Conservation (phyloP, 2,888 invertebrate genomes). For the Eristalis intricaria region DNA sequence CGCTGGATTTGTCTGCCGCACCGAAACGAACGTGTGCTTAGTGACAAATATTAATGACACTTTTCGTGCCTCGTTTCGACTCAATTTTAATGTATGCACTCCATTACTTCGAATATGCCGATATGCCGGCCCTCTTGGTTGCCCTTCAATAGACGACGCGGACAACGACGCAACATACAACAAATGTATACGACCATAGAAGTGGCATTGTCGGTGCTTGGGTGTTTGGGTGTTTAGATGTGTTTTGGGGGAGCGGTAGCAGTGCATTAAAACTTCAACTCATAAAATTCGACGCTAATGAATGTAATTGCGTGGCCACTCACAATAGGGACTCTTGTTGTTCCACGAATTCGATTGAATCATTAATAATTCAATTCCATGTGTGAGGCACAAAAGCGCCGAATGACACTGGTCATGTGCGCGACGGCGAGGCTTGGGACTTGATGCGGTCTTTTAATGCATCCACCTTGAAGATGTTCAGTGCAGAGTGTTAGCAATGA, state of each 20-base stretch:
- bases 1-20: slow-evolving; percentile 51
- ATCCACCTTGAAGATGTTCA: slow-evolving; percentile 23
- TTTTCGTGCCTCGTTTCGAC: slow-evolving; percentile 76
- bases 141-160: slow-evolving; percentile 28
- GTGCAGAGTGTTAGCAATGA: slow-evolving; percentile 26
- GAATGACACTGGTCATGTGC: slow-evolving; percentile 54
- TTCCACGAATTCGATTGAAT: slow-evolving; percentile 64
- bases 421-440: neutral
- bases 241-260: neutral
- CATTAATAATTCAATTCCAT: slow-evolving; percentile 68
- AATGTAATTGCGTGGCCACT: slow-evolving; percentile 66
- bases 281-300: slow-evolving; percentile 69
- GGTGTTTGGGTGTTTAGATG: no score
- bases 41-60: slow-evolving; percentile 80
- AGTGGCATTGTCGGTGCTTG: neutral
- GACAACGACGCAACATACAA: no score
- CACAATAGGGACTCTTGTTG: slow-evolving; percentile 34
- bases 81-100: slow-evolving; percentile 71
- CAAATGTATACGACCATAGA: no score
- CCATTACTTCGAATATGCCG: slow-evolving; percentile 57
- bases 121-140: slow-evolving; percentile 44
- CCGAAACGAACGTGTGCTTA: slow-evolving; percentile 74
- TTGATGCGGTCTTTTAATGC: no score
- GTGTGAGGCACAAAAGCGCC: slow-evolving; percentile 37
- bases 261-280: slow-evolving; percentile 54